These are phyloP conservation scores for Rhabdomys pumilio DNA, from an alignment of 2,797 vertebrate genomes.

Conservation along the genomic window DNA sequence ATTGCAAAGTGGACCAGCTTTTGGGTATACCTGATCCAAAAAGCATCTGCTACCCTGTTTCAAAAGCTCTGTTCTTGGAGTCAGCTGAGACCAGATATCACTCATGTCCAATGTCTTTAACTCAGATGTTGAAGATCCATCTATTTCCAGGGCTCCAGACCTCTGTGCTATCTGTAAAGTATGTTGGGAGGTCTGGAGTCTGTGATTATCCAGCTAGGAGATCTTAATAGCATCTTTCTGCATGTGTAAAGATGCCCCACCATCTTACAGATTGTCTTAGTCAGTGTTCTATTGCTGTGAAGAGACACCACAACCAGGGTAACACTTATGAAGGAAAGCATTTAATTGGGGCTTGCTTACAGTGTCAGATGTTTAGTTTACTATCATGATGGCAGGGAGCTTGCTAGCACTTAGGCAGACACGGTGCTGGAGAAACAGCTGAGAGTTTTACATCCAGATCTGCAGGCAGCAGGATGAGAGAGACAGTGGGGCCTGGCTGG, in stretches of 20 bases:
- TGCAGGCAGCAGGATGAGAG: neutral
- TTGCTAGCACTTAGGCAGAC: neutral
- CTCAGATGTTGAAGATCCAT: neutral
- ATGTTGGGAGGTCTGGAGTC: neutral
- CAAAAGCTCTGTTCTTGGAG: neutral
- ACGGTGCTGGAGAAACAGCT: neutral
- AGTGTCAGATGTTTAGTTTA: neutral
- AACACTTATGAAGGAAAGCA: neutral
- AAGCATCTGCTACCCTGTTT: neutral
- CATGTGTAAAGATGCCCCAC: neutral
- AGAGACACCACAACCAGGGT: neutral
- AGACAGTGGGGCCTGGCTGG: neutral
- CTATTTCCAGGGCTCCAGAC: neutral
- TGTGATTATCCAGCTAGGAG: neutral
- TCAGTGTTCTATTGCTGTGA: neutral
- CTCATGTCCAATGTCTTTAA: neutral
- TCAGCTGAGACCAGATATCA: neutral
- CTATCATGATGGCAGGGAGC: neutral
- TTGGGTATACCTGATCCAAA: neutral
- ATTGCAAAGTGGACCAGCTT: neutral
- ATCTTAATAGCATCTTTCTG: neutral
- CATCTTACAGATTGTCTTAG: neutral
- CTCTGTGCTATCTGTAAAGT: slow-evolving; percentile 7
- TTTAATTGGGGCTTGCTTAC: neutral
- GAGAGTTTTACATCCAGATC: neutral